Conservation (phyloP, 2,113 vertebrate species). For the Orthochromis indermauri region DNA sequence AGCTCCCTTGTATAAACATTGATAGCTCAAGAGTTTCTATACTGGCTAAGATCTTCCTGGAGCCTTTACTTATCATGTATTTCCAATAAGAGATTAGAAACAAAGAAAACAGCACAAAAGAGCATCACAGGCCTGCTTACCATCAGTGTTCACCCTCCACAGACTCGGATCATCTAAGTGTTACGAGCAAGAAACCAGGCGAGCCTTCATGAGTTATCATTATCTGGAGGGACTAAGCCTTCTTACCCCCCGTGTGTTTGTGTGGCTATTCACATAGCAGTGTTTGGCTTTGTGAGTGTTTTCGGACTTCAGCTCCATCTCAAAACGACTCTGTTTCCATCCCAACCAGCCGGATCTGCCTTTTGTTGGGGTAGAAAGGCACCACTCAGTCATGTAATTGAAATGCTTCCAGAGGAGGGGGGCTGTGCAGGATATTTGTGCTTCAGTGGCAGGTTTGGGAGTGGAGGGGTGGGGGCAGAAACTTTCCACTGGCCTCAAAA, state of each 20-base stretch:
- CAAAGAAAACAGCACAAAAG: not conserved
- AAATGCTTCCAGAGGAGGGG: conserved; percentile 56
- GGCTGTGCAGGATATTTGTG: not conserved
- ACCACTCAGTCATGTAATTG: conserved; percentile 67
- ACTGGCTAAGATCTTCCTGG: not conserved
- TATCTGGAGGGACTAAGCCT: not conserved
- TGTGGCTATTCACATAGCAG: conserved; percentile 12
- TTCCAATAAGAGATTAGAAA: not conserved
- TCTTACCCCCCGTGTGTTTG: not conserved
- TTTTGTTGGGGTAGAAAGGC: conserved; percentile 69
- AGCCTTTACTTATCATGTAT: not conserved
- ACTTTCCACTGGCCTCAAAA: not conserved
- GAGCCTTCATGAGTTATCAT: not conserved
- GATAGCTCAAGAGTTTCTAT: not conserved
- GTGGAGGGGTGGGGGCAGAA: not conserved
- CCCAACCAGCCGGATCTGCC: conserved; percentile 72
- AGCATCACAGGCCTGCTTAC: conserved; percentile 16
- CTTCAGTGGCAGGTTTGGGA: not conserved
- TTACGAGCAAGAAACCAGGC: not conserved
- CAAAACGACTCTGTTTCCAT: conserved; percentile 50
- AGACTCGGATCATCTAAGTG: not conserved
- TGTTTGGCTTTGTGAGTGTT: conserved; percentile 34
- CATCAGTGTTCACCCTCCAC: not conserved
- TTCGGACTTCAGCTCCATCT: not conserved
- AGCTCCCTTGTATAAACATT: not conserved